phyloP scores from a whole-genome alignment of 2,797 vertebrate species.

The Dendrocincla tyrannina region DNA sequence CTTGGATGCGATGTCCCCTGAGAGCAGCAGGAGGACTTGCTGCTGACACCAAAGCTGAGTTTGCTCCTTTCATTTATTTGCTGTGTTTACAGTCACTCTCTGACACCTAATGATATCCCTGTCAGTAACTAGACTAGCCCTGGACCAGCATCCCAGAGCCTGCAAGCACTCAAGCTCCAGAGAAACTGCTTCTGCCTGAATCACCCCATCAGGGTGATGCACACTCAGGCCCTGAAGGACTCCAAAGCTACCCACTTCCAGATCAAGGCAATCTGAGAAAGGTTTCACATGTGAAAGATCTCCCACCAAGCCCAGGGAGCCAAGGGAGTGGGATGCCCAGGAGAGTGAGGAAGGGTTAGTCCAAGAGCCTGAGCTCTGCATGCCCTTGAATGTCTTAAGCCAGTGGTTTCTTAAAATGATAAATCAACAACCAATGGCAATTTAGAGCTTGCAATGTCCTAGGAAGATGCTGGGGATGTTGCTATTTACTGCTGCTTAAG shows the following conservation, averaged over 20 bases:
- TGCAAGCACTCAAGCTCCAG: background rate
- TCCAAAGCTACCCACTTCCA: background rate
- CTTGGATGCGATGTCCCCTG: background rate
- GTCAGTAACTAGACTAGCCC: background rate
- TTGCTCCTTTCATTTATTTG: background rate
- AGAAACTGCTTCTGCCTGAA: background rate
- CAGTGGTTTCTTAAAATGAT: background rate
- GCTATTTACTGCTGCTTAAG: background rate
- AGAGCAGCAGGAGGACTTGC: background rate
- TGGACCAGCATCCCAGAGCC: background rate
- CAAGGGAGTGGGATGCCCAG: background rate
- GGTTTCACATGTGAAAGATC: background rate
- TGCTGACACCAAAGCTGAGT: background rate
- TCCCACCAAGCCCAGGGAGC: background rate
- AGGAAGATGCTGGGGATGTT: background rate
- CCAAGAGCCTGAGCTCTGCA: background rate
- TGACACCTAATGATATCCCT: rapidly evolving
- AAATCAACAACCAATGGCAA: background rate
- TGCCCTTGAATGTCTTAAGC: background rate
- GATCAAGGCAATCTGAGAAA: background rate
- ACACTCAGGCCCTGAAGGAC: rapidly evolving
- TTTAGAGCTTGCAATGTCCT: background rate
- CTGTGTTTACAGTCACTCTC: background rate
- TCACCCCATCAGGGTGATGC: background rate
- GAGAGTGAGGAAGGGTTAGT: background rate